A percentile compares a stretch with the other conserved stretches of the same genome.
Evolutionary conservation across 1,140 invertebrate species (phyloP).

Genomic region (Phymastichus coffea): DNA sequence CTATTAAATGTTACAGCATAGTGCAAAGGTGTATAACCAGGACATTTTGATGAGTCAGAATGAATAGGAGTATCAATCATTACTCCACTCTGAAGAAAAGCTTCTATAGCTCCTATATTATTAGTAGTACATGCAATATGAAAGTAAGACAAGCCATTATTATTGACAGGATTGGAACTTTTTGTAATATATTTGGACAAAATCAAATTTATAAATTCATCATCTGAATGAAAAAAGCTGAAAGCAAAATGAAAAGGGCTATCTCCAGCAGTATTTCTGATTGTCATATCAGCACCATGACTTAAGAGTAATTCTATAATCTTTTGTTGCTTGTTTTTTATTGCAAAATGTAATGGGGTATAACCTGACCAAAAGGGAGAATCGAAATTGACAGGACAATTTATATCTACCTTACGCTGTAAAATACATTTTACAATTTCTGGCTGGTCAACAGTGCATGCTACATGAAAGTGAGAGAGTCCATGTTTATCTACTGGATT

Average conservation of each 20-base stretch:
- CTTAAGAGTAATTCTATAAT: background rate
- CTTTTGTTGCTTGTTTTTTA: background rate
- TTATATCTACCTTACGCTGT: background rate
- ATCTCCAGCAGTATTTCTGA: background rate
- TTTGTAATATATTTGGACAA: background rate
- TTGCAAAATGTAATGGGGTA: constrained; percentile 15
- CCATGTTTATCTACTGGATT: constrained; percentile 1
- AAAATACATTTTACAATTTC: constrained; percentile 3
- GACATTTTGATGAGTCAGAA: constrained; percentile 2
- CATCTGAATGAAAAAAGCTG: background rate
- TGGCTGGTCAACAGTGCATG: background rate
- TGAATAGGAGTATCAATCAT: background rate
- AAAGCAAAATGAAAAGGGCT: constrained; percentile 8
- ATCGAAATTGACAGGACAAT: background rate
- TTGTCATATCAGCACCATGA: constrained; percentile 2
- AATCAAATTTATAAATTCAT: background rate
- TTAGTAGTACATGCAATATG: background rate
- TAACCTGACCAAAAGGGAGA: background rate
- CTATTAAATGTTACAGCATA: constrained; percentile 11
- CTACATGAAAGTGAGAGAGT: constrained; percentile 15
- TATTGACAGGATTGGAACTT: background rate
- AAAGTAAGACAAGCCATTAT: background rate
- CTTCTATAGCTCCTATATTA: background rate
- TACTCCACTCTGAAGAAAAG: background rate
- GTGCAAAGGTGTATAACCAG: constrained; percentile 13